Evolutionary conservation across 2,113 vertebrate species (phyloP).

Genomic region (Poicephalus gulielmi): DNA sequence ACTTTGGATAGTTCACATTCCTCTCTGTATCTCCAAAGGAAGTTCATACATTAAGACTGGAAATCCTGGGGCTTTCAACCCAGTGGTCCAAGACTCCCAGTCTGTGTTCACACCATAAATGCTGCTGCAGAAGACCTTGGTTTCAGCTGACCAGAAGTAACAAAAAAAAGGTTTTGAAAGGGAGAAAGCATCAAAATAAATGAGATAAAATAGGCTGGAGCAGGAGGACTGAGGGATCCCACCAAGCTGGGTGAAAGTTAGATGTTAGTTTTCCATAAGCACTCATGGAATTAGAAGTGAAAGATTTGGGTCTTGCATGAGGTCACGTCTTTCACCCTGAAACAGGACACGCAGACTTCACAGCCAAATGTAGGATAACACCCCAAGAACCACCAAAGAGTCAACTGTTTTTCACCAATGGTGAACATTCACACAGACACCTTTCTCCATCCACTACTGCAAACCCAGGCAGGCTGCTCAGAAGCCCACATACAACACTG

Average conservation of each 20-base stretch:
- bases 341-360: background rate
- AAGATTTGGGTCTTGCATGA: background rate
- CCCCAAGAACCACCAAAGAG: background rate
- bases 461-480: background rate
- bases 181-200: background rate
- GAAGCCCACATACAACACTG: background rate
- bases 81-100: background rate
- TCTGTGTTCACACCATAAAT: background rate
- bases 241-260: background rate
- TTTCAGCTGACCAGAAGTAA: background rate
- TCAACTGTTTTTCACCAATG: background rate
- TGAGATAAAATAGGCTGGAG: background rate
- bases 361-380: accelerated
- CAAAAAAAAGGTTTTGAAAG: background rate
- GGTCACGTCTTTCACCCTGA: background rate
- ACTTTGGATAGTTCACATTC: background rate
- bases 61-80: background rate
- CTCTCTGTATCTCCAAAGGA: background rate
- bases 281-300: background rate
- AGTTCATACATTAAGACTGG: background rate
- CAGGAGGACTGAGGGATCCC: background rate
- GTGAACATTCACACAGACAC: background rate
- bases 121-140: background rate
- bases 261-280: background rate
- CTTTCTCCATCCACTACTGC: background rate